phyloP scores from a whole-genome alignment of 2,888 invertebrate species.

The Drosophila greeni region DNA sequence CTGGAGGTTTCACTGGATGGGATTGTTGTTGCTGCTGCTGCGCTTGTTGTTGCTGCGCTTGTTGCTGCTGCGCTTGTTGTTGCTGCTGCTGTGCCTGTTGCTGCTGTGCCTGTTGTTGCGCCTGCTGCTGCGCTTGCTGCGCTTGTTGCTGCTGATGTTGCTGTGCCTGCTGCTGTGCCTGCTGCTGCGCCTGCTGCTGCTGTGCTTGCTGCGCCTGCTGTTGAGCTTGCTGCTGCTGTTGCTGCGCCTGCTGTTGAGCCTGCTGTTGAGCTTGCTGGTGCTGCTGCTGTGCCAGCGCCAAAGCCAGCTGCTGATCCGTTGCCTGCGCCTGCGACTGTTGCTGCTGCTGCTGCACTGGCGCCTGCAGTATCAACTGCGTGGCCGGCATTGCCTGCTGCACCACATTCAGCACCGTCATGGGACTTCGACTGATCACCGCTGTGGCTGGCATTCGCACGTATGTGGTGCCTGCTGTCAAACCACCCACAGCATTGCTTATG shows the following conservation, averaged over 20 bases:
- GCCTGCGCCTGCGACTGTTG: slow-evolving; percentile 40
- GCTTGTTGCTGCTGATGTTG: too few relatives aligned
- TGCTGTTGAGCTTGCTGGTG: slow-evolving; percentile 50
- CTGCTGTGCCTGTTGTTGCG: slow-evolving; percentile 41
- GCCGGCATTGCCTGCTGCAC: slow-evolving; percentile 69
- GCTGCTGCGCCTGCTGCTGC: slow-evolving; percentile 44
- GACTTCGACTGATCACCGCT: slow-evolving; percentile 72
- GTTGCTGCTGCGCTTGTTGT: slow-evolving; percentile 33
- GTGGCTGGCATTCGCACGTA: slow-evolving; percentile 75
- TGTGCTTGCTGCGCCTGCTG: slow-evolving; percentile 39
- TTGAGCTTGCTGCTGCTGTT: slow-evolving; percentile 34
- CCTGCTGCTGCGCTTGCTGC: slow-evolving; percentile 45
- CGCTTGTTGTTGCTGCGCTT: slow-evolving; percentile 39
- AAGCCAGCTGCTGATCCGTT: slow-evolving; percentile 43
- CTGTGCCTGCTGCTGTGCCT: slow-evolving; percentile 48
- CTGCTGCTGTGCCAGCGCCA: slow-evolving; percentile 44
- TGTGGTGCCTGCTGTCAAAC: slow-evolving; percentile 64
- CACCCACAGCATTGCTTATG: slow-evolving; percentile 73
- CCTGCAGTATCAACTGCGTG: slow-evolving; percentile 71
- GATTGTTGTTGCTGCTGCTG: slow-evolving; percentile 43
- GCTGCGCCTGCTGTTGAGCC: slow-evolving; percentile 35
- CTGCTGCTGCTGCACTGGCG: slow-evolving; percentile 46
- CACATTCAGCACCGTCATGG: slow-evolving; percentile 75
- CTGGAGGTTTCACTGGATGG: slow-evolving; percentile 24
- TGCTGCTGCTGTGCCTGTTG: slow-evolving; percentile 36